Base-by-base conservation (phyloP, 1,140 invertebrate genomes). In the Contarinia nasturtii region DNA sequence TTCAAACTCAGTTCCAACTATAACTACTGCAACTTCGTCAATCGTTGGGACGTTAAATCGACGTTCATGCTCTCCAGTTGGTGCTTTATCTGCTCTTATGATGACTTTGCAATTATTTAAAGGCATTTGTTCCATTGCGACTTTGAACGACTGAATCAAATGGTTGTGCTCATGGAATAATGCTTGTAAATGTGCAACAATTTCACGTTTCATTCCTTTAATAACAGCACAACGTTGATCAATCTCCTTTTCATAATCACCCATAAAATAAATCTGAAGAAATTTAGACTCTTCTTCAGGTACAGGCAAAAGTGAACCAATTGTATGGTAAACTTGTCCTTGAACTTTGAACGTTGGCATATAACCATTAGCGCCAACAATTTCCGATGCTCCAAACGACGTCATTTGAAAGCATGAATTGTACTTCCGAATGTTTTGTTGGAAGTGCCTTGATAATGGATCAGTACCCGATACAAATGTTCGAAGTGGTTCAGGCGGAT, bases 341-440 rank as follows among this genome's bases (percentile, higher is more conserved):
- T 70, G 61, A 40, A 70, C 60, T 56, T 66, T 66, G 51, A 67
- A 69, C 49, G 58, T 63, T 63, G 66, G 46, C 60, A 60, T 68
- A 69, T 56, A 62, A 56, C 33, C 62, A 40, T 4, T 5, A 21
- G 47, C 49, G 20, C 27, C 18, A n/a, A 48, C 40, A 27, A 49
- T 42, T 36, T 49, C 50, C 43, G 49, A 45, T 43, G 42, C 49
- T 33, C 50, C 54, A 51, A 54, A 53, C 12, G 54, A 55, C 47
- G 51, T 52, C 53, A 56, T 55, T 47, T 52, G 48, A 44, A 50
- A 55, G 43, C 44, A 52, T 33, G 45, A 49, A 52, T 53, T 54
- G n/a, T 45, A 48, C 45, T 50, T 44, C 43, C 45, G 52, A 49
- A 65, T 67, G 22, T 66, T 58, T 41, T 53, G 45, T 49, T 63